phyloP scores from a whole-genome alignment of 2,888 invertebrate genomes.

The Drosophila lutescens region DNA sequence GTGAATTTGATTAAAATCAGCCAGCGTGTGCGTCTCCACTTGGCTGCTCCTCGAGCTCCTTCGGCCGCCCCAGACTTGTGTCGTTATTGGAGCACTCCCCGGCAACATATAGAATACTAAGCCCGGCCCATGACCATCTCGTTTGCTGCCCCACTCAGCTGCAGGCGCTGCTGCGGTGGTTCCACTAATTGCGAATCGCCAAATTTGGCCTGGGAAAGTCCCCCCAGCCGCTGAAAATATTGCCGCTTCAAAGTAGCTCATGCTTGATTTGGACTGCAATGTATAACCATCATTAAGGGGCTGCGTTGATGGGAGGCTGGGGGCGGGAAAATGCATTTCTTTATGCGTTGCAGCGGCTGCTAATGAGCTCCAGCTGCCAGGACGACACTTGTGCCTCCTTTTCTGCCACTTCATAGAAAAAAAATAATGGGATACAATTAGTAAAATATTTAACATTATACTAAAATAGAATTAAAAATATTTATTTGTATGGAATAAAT shows the following conservation, averaged over 20 bases:
- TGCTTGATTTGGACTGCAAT: constrained; percentile 6
- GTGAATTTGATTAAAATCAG: constrained; percentile 82
- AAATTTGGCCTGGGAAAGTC: constrained; percentile 47
- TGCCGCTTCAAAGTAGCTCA: constrained; percentile 8
- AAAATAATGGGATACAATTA: background rate
- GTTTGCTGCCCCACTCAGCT: constrained; percentile 59
- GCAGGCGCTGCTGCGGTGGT: constrained; percentile 68
- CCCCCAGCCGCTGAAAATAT: constrained; percentile 3
- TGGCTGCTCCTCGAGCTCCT: constrained; percentile 47
- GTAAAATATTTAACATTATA: too few relatives aligned
- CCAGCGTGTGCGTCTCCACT: constrained; percentile 66
- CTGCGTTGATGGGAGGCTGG: background rate
- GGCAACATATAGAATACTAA: background rate
- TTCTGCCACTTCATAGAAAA: background rate
- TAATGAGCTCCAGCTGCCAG: constrained; percentile 50
- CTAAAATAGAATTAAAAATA: too few relatives aligned
- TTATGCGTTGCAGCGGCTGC: constrained; percentile 34
- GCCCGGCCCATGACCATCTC: constrained; percentile 62
- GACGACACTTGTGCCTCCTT: constrained; percentile 10
- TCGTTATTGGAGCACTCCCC: constrained; percentile 40
- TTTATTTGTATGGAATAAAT: too few relatives aligned
- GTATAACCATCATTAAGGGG: constrained; percentile 18
- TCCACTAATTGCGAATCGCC: constrained; percentile 79
- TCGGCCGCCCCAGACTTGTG: constrained; percentile 52
- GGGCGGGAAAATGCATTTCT: constrained; percentile 23